Conservation (phyloP, 2,797 vertebrate genomes). For the Alectoris magna region DNA sequence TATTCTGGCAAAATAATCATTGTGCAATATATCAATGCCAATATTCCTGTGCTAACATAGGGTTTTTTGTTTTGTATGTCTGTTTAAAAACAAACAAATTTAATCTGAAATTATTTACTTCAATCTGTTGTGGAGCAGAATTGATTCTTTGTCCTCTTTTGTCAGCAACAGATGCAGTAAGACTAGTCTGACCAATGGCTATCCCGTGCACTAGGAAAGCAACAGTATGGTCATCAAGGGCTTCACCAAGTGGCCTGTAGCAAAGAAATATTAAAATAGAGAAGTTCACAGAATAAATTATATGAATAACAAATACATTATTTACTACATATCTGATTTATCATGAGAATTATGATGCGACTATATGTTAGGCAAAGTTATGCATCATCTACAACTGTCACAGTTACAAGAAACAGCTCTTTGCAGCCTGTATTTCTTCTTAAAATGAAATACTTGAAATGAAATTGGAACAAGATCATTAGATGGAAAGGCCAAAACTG, state of each 20-base stretch:
- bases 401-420: not conserved
- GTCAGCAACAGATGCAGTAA: constrained; percentile 86
- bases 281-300: not conserved
- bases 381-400: not conserved
- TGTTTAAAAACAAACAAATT: not conserved
- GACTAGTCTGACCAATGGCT: constrained; percentile 90
- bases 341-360: not conserved
- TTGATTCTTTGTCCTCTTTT: constrained; percentile 84
- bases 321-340: not conserved
- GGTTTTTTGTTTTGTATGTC: not conserved
- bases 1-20: not conserved
- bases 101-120: constrained; percentile 79
- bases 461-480: not conserved
- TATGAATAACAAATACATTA: not conserved
- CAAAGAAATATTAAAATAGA: not conserved
- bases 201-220: constrained; percentile 88
- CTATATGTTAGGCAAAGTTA: not conserved
- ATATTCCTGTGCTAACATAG: not conserved
- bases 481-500: not conserved
- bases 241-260: constrained; percentile 84
- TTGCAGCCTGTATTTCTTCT: not conserved
- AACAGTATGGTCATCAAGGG: constrained; percentile 86
- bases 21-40: not conserved
- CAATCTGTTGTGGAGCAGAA: constrained; percentile 90
- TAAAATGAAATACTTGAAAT: not conserved